Conservation (phyloP, 2,113 vertebrate genomes). For the Morone saxatilis region DNA sequence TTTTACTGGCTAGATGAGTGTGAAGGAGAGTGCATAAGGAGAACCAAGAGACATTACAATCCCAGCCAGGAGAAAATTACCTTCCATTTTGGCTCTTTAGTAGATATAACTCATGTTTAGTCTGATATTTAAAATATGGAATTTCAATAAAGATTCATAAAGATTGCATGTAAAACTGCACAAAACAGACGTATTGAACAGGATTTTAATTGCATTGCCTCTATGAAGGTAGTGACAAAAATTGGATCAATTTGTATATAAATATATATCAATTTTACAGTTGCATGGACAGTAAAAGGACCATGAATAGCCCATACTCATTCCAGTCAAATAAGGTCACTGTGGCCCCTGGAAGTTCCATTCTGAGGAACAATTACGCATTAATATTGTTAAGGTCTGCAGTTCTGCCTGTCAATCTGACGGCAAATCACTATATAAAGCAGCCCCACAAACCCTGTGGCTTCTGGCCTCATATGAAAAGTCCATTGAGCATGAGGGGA, state of each 20-base stretch:
- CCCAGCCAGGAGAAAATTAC: neutral
- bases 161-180: neutral
- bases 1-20: neutral
- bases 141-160: neutral
- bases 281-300: neutral
- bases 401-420: conserved; percentile 35
- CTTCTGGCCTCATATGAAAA: conserved; percentile 66
- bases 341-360: neutral
- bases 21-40: neutral
- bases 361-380: conserved; percentile 12
- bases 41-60: neutral
- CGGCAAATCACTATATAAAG: conserved; percentile 1
- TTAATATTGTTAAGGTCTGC: neutral
- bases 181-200: neutral
- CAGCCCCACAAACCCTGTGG: conserved; percentile 45
- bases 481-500: conserved; percentile 59
- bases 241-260: neutral
- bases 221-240: neutral
- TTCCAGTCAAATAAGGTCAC: conserved; percentile 1
- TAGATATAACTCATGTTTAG: neutral
- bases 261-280: neutral
- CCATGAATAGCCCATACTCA: neutral
- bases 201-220: neutral
- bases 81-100: neutral
- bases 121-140: neutral